Base-by-base conservation (phyloP, 1,140 invertebrate species). In the Sitophilus oryzae region DNA sequence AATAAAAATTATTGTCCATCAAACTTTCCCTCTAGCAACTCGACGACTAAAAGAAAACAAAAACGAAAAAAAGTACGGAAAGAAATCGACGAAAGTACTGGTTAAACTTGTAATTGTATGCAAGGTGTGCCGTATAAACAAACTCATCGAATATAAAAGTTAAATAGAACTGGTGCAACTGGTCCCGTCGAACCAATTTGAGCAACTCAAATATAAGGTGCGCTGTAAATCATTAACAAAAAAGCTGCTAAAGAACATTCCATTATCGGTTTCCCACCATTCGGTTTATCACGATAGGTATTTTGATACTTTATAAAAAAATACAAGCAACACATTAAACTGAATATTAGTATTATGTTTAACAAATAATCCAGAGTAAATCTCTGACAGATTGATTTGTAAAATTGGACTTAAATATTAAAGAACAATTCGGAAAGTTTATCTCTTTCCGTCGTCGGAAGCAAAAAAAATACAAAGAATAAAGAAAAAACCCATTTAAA, bases 81-180 rank as follows among this genome's bases (percentile, higher is more conserved):
- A 60, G 52, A 30, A 47, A 52, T 54, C 41, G 35, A 41, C 48
- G 43, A 52, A 58, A 43, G 37, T 42, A 37, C 53, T 59, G 40
- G 74, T 73, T 49, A 60, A 58, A 70, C 70, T 73, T 74, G 74
- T 76, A 68, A 70, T 72, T 76, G 78, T 77, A 80, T 80, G 79
- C 75, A 78, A 78, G 71, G 70, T 72, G 79, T 81, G 79, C 79
- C 79, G 79, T 80, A 81, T 74, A 82, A 81, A 82, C 71, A 75
- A 81, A 80, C 77, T 80, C 66, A 72, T 67, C 61, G 66, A 72
- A 69, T 66, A 71, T 14, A 71, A 70, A 67, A 62, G 59, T 60
- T 45, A 59, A 52, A 57, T 54, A 69, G 46, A 69, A 70, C 66
- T 58, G 66, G 68, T 71, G 67, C 66, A 64, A 52, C 59, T 57